phyloP scores from a whole-genome alignment of 2,797 vertebrate genomes.

The Carapus acus region DNA sequence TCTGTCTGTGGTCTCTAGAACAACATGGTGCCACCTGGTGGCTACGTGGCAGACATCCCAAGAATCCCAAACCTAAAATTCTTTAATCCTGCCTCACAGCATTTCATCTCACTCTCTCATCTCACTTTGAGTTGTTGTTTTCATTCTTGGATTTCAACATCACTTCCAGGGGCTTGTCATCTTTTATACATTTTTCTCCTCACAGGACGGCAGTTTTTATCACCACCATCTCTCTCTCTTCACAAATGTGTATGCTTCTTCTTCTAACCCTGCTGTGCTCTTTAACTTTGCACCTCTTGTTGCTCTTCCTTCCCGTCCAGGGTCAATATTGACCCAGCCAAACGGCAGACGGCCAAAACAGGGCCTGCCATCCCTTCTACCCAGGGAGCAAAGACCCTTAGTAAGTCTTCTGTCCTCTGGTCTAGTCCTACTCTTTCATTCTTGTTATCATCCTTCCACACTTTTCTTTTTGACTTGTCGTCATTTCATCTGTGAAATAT shows the following conservation, averaged over 20 bases:
- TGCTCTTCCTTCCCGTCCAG: conserved; percentile 73
- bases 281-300: conserved; percentile 68
- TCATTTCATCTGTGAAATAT: conserved; percentile 52
- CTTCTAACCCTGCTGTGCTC: conserved; percentile 65
- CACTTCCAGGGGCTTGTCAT: background rate
- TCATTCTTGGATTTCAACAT: conserved; percentile 21
- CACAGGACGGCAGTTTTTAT: conserved; percentile 33
- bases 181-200: conserved; percentile 19
- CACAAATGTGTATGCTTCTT: conserved; percentile 48
- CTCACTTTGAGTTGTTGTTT: conserved; percentile 37
- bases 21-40: conserved; percentile 36
- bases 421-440: conserved; percentile 38
- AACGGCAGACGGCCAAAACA: conserved; percentile 77
- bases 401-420: conserved; percentile 75
- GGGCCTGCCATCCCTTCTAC: conserved; percentile 70
- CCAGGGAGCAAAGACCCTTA: conserved; percentile 79
- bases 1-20: background rate
- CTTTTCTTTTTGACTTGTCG: conserved; percentile 34
- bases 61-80: background rate
- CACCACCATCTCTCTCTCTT: conserved; percentile 19
- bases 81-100: background rate
- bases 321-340: conserved; percentile 82
- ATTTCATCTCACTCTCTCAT: conserved; percentile 22
- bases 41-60: conserved; percentile 8
- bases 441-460: conserved; percentile 45